Evolutionary conservation across 2,888 invertebrate species (phyloP), one percentile per base, ranked within the genome.

Genomic region (Sphinx pinastri): DNA sequence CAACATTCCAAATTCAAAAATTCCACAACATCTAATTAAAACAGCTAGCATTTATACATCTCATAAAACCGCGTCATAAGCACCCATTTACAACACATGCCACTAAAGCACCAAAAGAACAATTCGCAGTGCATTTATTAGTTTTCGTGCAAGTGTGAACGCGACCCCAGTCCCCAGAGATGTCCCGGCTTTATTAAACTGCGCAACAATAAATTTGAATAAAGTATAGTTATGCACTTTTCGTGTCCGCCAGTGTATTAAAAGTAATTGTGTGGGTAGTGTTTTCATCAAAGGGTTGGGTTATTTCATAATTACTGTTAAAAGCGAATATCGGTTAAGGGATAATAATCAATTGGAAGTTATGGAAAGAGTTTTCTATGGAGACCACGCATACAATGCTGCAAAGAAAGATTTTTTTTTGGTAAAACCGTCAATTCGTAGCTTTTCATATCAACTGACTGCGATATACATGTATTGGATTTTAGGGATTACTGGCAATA

Each of bases 201-300:
- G 87, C 82, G 83, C 80, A 78, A 89, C 87, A 84, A 90, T 93
- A 93, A 92, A 92, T 93, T 91, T 91, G 83, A 92, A 93, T 92
- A 93, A 91, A 88, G 85, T 85, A 89, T 92, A 90, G 92, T 92
- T 91, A 89, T 90, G 90, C 87, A 86, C 87, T 89, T 89, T 84
- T 82, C 88, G 86, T 89, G 91, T 89, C 86, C 84, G 84, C 85
- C 80, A 79, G 78, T 83, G 86, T 88, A 82, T 83, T 86, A 88
- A 85, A 79, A 82, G 82, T 85, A 88, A 88, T 86, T 84, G 85
- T 75, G 49, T 8, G 66, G 12, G 51, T 77, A 71, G 76, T 75
- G 73, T 75, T 58, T 54, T 12, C 59, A 31, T 67, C 54, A 52
- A 67, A 67, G 51, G 51, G 51, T 49, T 54, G 31, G 51, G 16